A percentile compares a stretch with the other conserved stretches of the same genome.
phyloP scores from a whole-genome alignment of 2,888 invertebrate genomes.

The Chalcosyrphus nemorum region DNA sequence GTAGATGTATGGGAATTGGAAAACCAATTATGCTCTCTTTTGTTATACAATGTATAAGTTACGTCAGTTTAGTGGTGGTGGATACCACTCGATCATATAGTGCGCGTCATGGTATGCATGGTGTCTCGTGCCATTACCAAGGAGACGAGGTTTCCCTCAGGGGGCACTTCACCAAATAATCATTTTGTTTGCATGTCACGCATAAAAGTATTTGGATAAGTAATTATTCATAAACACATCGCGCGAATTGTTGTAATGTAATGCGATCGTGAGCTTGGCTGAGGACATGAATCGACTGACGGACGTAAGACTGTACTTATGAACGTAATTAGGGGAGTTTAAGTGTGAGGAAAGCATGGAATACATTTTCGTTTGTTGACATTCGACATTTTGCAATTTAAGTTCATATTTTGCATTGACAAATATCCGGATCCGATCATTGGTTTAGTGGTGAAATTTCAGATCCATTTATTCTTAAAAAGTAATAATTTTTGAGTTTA shows the following conservation, averaged over 20 bases:
- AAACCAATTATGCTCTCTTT: slow-evolving; percentile 45
- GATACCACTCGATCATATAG: background rate
- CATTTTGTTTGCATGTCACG: slow-evolving; percentile 42
- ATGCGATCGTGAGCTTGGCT: slow-evolving; percentile 32
- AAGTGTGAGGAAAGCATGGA: background rate
- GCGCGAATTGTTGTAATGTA: slow-evolving; percentile 34
- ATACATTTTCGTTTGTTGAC: background rate
- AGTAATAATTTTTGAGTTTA: too few species aligned
- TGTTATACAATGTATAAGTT: slow-evolving; percentile 30
- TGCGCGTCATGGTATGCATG: background rate
- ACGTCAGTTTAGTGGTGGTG: slow-evolving; percentile 22
- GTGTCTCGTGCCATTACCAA: slow-evolving; percentile 36
- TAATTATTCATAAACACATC: slow-evolving; percentile 33
- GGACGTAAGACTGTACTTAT: slow-evolving; percentile 1
- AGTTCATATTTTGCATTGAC: too few species aligned
- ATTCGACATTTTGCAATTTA: background rate
- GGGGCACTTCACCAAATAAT: slow-evolving; percentile 3
- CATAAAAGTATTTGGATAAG: slow-evolving; percentile 1
- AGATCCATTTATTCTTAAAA: too few species aligned
- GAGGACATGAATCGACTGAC: slow-evolving; percentile 15
- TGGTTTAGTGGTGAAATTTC: too few species aligned
- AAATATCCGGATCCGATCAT: too few species aligned
- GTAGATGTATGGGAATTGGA: slow-evolving; percentile 18
- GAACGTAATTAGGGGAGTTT: background rate
- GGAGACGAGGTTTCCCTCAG: background rate